Conservation (phyloP, 2,888 invertebrate species). For the Morpho achilles region DNA sequence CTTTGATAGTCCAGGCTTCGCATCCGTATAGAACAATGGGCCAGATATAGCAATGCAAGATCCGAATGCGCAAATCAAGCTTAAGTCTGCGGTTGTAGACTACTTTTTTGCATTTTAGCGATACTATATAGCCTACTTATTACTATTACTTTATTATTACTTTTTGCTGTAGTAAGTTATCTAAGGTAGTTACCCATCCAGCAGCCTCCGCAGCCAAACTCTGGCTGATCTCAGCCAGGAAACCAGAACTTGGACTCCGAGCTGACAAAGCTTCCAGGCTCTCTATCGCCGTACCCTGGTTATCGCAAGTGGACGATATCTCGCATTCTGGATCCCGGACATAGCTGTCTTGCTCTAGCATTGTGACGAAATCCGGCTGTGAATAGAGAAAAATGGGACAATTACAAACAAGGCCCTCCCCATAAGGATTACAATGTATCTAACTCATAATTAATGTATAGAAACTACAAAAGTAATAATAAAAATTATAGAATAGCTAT, state of each 20-base stretch:
- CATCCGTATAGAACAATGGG: no score
- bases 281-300: slow-evolving; percentile 70
- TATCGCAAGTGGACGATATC: slow-evolving; percentile 63
- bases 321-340: slow-evolving; percentile 65
- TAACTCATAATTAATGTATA: no score
- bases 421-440: no score
- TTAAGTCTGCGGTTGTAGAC: no score
- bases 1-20: no score
- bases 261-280: slow-evolving; percentile 74
- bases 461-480: no score
- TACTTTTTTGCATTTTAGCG: no score
- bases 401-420: neutral
- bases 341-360: slow-evolving; percentile 66
- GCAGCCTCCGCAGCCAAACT: slow-evolving; percentile 60
- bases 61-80: no score
- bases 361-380: slow-evolving; percentile 66
- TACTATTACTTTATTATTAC: no score
- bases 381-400: neutral
- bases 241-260: slow-evolving; percentile 65
- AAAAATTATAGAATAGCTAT: no score
- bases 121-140: no score
- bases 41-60: no score
- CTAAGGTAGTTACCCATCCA: slow-evolving; percentile 51
- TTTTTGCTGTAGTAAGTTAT: neutral
- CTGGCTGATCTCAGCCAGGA: slow-evolving; percentile 73